Base-by-base conservation (phyloP, 2,797 vertebrate species). In the Chrosomus eos region DNA sequence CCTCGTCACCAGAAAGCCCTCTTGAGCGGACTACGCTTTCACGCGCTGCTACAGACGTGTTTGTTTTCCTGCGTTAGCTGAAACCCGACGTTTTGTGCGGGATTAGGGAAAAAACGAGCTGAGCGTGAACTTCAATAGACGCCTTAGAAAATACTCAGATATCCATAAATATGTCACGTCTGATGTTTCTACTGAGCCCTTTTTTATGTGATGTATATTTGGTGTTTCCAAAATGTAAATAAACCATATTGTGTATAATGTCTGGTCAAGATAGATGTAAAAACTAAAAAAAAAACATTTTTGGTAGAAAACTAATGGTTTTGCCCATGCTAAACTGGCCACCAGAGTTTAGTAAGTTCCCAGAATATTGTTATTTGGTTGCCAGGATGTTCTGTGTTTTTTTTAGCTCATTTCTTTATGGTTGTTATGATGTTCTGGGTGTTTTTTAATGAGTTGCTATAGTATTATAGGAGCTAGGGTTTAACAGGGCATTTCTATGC, bases 21-120 rank as follows among this genome's bases (percentile, higher is more conserved):
- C 89, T 93, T 88, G 88, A 94, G 92, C 90, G 92, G 92, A 93
- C 94, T 93, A 91, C 60, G 88, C 92, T 93, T 94, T 94, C 91
- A 92, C 84, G 90, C 87, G 87, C 89, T 88, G 91, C 91, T 91
- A 89, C 82, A 82, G 90, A 88, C 89, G 91, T 92, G 92, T 94
- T 94, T 93, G 91, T 92, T 88, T 89, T 87, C 89, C 89, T 51
- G 83, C 82, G 81, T 88, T 81, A 72, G 82, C 64, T 85, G 80
- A 87, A 94, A 94, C 93, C 92, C 91, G 88, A 74, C 90, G 89
- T 92, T 94, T 91, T 91, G 58, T 81, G 81, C 89, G 88, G 93
- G 93, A 93, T 95, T 94, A 94, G 91, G 58, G 86, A 89, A 81
- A 81, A 86, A 85, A 51, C 9, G 4, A 72, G 48, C 40, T 43